These are phyloP conservation scores for Tetragonula carbonaria DNA, from an alignment of 2,888 invertebrate genomes.

Conservation along the genomic window DNA sequence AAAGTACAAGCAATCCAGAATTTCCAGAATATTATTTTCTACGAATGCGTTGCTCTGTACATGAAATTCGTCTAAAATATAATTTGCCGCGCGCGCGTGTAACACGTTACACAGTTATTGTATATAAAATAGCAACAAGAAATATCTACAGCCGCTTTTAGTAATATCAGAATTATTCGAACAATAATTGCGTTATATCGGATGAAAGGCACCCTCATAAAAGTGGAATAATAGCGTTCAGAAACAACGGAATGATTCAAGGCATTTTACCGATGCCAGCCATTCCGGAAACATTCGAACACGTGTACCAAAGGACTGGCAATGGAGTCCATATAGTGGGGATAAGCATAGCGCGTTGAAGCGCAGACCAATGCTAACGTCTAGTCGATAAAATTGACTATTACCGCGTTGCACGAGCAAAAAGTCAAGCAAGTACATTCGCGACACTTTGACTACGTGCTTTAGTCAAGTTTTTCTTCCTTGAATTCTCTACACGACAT, in stretches of 20 bases:
- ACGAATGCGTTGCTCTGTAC: not conserved
- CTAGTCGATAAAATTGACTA: constrained; percentile 51
- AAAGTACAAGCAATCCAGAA: too few species aligned
- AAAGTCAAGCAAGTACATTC: constrained; percentile 10
- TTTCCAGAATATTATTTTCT: not conserved
- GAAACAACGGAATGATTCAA: constrained; percentile 7
- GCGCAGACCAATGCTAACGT: constrained; percentile 36
- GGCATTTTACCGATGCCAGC: constrained; percentile 20
- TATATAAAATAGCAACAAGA: not conserved
- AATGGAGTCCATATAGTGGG: constrained; percentile 43
- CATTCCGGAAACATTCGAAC: constrained; percentile 57
- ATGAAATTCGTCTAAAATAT: not conserved
- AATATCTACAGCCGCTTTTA: not conserved
- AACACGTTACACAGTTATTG: not conserved
- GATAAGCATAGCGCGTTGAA: constrained; percentile 57
- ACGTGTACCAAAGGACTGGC: constrained; percentile 59
- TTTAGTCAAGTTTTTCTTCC: not conserved
- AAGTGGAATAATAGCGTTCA: not conserved
- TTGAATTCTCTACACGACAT: not conserved
- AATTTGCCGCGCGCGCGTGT: not conserved
- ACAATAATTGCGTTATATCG: not conserved
- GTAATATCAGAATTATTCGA: not conserved
- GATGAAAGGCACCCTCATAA: not conserved
- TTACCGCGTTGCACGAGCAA: constrained; percentile 43
- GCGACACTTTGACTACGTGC: constrained; percentile 5